phyloP scores from a whole-genome alignment of 2,797 vertebrate genomes.

The Garrulus glandarius region DNA sequence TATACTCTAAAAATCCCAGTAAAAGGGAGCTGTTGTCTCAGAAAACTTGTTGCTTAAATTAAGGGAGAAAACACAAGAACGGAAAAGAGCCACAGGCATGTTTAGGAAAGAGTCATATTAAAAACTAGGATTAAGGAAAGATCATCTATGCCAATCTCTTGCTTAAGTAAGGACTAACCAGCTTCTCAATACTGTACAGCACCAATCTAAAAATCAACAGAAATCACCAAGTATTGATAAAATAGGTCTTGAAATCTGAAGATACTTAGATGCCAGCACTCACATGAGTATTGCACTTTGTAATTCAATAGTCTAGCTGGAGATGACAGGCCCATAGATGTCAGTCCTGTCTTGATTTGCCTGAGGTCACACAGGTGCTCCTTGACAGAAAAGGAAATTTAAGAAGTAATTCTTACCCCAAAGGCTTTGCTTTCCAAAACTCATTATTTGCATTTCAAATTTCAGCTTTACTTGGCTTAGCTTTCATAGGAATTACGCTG shows the following conservation, averaged over 20 bases:
- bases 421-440: not conserved
- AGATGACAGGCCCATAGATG: not conserved
- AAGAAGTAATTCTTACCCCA: not conserved
- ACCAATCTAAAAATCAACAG: not conserved
- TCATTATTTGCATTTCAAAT: not conserved
- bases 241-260: not conserved
- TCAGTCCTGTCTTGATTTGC: not conserved
- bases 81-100: not conserved
- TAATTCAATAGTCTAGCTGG: not conserved
- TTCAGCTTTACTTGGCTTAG: not conserved
- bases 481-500: not conserved
- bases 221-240: not conserved
- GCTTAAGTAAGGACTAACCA: not conserved
- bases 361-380: not conserved
- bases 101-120: not conserved
- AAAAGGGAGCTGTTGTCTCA: not conserved
- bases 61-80: not conserved
- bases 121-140: not conserved
- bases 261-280: not conserved
- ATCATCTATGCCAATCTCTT: not conserved
- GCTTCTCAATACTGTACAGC: not conserved
- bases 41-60: not conserved
- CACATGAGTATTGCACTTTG: accelerated
- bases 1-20: not conserved
- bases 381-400: not conserved